phyloP scores from a whole-genome alignment of 2,888 invertebrate genomes.

The Meteorus colon region DNA sequence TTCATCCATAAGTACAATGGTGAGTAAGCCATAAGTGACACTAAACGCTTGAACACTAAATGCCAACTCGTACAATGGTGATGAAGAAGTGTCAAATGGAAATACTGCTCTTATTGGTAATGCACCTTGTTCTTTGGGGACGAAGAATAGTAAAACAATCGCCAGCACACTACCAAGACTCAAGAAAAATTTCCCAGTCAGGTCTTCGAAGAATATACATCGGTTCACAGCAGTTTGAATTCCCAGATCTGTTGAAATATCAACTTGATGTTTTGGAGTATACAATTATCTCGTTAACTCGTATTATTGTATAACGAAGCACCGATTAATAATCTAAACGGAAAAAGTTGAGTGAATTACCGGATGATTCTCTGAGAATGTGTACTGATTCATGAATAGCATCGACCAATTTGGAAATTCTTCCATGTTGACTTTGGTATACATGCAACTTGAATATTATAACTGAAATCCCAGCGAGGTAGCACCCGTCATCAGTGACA shows the following conservation, averaged over 20 bases:
- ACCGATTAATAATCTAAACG: not conserved
- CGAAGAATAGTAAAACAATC: slow-evolving; percentile 56
- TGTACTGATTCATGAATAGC: slow-evolving; percentile 48
- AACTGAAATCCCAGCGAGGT: slow-evolving; percentile 58
- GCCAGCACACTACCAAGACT: slow-evolving; percentile 51
- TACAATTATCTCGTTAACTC: no score
- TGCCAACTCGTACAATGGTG: slow-evolving; percentile 56
- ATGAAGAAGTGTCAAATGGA: slow-evolving; percentile 58
- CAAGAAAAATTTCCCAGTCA: slow-evolving; percentile 52
- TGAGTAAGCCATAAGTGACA: slow-evolving; percentile 52
- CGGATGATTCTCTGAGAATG: slow-evolving; percentile 52
- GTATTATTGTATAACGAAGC: not conserved
- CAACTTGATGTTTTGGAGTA: no score
- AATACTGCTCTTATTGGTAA: slow-evolving; percentile 62
- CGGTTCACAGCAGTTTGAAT: slow-evolving; percentile 46
- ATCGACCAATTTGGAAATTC: slow-evolving; percentile 48
- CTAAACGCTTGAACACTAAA: slow-evolving; percentile 55
- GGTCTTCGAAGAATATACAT: slow-evolving; percentile 48
- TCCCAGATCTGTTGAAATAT: slow-evolving; percentile 46
- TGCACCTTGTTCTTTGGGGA: slow-evolving; percentile 55
- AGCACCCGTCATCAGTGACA: slow-evolving; percentile 61
- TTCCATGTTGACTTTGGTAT: slow-evolving; percentile 50
- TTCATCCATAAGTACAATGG: slow-evolving; percentile 59
- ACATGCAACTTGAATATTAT: slow-evolving; percentile 58
- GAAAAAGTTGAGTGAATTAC: slow-evolving; percentile 48